Evolutionary conservation across 2,797 vertebrate species (phyloP).

Genomic region (Euphonia xanthogaster): DNA sequence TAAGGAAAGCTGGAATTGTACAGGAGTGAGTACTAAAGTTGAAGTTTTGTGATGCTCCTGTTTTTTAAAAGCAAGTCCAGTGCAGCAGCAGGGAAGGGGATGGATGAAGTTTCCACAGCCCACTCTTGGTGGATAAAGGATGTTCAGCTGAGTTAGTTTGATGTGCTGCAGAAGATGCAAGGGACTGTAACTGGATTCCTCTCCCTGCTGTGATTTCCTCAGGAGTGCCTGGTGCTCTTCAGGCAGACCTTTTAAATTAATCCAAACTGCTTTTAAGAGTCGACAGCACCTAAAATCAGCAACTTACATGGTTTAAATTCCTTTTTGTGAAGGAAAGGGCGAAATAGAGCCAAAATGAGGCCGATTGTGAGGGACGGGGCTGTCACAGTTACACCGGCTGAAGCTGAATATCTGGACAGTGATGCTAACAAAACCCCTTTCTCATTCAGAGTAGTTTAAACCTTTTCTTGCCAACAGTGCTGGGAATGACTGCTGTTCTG

Average conservation of each 20-base stretch:
- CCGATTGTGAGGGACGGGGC: background rate
- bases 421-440: background rate
- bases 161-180: background rate
- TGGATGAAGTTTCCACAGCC: background rate
- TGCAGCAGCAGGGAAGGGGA: background rate
- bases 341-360: background rate
- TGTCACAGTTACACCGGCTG: background rate
- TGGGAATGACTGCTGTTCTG: accelerated
- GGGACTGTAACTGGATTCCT: background rate
- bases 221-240: background rate
- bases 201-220: background rate
- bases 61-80: background rate
- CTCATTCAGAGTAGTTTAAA: background rate
- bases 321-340: background rate
- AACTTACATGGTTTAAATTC: background rate
- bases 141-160: background rate
- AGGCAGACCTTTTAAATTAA: background rate
- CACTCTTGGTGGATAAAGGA: background rate
- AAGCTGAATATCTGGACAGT: too few relatives aligned
- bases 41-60: background rate
- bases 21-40: background rate
- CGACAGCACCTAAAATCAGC: background rate
- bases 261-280: background rate
- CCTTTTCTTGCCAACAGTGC: background rate
- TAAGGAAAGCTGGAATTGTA: background rate